Evolutionary conservation across 2,888 invertebrate species (phyloP).

Genomic region (Eumacrocentrus americanus): DNA sequence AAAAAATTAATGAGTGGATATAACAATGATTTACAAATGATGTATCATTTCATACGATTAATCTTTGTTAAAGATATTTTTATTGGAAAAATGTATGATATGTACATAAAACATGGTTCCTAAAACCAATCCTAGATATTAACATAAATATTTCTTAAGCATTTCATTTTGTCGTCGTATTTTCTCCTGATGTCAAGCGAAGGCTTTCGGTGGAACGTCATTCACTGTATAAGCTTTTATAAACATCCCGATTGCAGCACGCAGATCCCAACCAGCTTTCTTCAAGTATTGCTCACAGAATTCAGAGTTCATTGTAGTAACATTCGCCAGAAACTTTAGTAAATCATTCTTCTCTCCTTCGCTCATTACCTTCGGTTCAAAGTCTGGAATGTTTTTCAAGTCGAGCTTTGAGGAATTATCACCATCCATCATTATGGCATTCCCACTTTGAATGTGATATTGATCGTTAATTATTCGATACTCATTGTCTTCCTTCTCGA

Average conservation of each 20-base stretch:
- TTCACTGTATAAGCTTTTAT: slow-evolving; percentile 53
- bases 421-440: slow-evolving; percentile 33
- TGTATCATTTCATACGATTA: slow-evolving; percentile 20
- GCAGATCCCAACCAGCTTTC: slow-evolving; percentile 52
- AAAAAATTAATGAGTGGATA: neutral
- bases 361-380: slow-evolving; percentile 49
- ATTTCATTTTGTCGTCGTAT: too few relatives aligned
- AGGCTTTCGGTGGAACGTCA: slow-evolving; percentile 53
- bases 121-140: too few relatives aligned
- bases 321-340: slow-evolving; percentile 47
- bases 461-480: slow-evolving; percentile 57
- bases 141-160: too few relatives aligned
- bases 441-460: slow-evolving; percentile 51
- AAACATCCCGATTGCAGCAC: slow-evolving; percentile 51
- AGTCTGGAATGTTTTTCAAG: slow-evolving; percentile 35
- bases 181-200: slow-evolving; percentile 27
- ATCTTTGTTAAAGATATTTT: neutral
- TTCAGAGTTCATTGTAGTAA: slow-evolving; percentile 53
- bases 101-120: too few relatives aligned
- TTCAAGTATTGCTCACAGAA: slow-evolving; percentile 48
- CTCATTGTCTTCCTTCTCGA: slow-evolving; percentile 53
- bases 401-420: slow-evolving; percentile 29
- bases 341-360: slow-evolving; percentile 52
- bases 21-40: slow-evolving; percentile 9
- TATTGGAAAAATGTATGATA: too few relatives aligned